A percentile compares a stretch with the other conserved stretches of the same genome.
These are phyloP conservation scores for Andrena haemorrhoa DNA, from an alignment of 2,888 invertebrate species.

Conservation along the genomic window DNA sequence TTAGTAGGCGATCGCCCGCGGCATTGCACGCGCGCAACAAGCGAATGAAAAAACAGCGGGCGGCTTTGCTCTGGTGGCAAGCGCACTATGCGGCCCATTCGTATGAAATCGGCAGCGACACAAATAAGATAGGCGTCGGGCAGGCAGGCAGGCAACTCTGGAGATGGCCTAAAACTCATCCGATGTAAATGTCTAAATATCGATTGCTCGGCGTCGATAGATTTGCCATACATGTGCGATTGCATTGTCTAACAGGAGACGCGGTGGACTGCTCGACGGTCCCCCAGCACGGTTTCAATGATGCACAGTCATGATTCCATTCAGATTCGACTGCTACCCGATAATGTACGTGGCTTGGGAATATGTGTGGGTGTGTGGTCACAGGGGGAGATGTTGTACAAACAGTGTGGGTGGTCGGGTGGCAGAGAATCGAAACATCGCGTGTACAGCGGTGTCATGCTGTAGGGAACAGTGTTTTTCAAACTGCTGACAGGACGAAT, in stretches of 20 bases:
- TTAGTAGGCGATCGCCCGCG: not conserved
- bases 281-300: conserved; percentile 60
- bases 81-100: not conserved
- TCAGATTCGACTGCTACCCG: conserved; percentile 10
- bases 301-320: conserved; percentile 70
- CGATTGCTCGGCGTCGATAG: conserved; percentile 79
- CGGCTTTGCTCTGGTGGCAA: not conserved
- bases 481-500: conserved; percentile 10
- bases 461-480: conserved; percentile 62
- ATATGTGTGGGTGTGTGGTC: not conserved
- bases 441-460: conserved; percentile 71
- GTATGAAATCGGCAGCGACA: conserved; percentile 19
- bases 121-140: conserved; percentile 34
- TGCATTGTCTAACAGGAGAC: conserved; percentile 68
- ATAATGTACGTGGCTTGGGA: not conserved
- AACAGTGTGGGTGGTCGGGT: not conserved
- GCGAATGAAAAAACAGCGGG: not conserved
- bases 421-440: conserved; percentile 56
- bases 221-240: conserved; percentile 77
- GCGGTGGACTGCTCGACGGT: conserved; percentile 12
- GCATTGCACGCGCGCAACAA: not conserved
- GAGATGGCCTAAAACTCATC: conserved; percentile 84
- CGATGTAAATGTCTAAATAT: conserved; percentile 76
- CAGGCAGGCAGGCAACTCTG: conserved; percentile 83
- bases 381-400: not conserved